Percentiles rank a stretch among this genome's conserved stretches.
Conservation (phyloP, 2,888 invertebrate genomes). For the Aspidiotus rigidus region DNA sequence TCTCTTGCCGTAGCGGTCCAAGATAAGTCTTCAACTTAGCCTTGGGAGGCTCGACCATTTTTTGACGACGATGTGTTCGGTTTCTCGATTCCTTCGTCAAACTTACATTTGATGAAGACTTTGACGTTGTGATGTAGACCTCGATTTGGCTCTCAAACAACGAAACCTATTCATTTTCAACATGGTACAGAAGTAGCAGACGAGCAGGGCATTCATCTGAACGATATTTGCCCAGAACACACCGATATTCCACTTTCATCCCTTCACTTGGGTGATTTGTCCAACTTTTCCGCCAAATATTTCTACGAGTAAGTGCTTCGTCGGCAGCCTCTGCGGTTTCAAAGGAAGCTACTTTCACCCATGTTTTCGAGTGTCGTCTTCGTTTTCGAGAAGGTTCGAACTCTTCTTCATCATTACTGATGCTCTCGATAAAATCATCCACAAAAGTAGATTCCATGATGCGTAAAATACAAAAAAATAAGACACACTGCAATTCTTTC, state of each 20-base stretch:
- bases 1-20: neutral
- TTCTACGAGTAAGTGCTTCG: too few species aligned
- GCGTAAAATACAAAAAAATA: too few species aligned
- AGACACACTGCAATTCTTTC: too few species aligned
- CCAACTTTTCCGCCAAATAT: neutral
- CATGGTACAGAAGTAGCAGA: neutral
- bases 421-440: too few species aligned
- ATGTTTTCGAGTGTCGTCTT: too few species aligned
- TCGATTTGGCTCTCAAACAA: too few species aligned
- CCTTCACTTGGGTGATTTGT: neutral
- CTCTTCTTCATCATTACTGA: too few species aligned
- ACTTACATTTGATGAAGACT: too few species aligned
- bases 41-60: neutral
- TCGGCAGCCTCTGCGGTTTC: too few species aligned
- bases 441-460: too few species aligned
- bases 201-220: neutral
- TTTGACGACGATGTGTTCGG: neutral
- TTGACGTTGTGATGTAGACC: neutral
- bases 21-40: neutral
- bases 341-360: too few species aligned
- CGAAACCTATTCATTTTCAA: neutral
- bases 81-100: neutral
- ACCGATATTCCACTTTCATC: neutral
- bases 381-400: too few species aligned
- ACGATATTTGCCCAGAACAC: neutral